A percentile compares a stretch with the other conserved stretches of the same genome.
Evolutionary conservation across 2,113 vertebrate genomes (phyloP).

Genomic region (Pantherophis guttatus): DNA sequence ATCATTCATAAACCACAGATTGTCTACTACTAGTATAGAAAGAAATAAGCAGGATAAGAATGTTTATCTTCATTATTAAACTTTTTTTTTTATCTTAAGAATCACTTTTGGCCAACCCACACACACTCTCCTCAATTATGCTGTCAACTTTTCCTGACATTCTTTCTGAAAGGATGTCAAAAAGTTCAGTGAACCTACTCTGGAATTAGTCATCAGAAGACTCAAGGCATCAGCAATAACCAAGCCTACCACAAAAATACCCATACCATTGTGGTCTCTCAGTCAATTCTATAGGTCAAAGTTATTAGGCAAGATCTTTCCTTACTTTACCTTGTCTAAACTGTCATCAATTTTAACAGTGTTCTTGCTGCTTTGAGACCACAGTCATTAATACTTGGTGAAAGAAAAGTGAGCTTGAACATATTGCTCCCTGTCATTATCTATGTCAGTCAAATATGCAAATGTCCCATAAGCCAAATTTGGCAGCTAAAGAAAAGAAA

Average conservation of each 20-base stretch:
- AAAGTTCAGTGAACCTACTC: conserved; percentile 1
- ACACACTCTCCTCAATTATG: neutral
- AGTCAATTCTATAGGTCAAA: conserved; percentile 24
- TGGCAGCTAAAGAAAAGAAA: neutral
- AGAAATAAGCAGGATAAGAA: neutral
- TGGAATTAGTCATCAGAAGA: conserved; percentile 6
- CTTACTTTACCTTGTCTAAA: conserved; percentile 26
- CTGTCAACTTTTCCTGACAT: neutral
- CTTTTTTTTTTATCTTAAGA: neutral
- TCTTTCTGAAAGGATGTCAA: conserved; percentile 16
- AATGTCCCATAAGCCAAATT: conserved; percentile 4
- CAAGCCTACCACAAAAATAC: conserved; percentile 2
- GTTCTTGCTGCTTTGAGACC: neutral
- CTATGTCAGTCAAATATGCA: conserved; percentile 25
- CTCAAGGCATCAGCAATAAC: neutral
- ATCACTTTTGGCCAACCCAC: neutral
- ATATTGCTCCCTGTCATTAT: conserved; percentile 18
- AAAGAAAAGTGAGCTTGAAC: conserved; percentile 18
- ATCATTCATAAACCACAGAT: neutral
- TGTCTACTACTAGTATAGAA: neutral
- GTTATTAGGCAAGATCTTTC: conserved; percentile 18
- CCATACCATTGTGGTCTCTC: neutral
- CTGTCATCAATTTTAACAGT: conserved; percentile 23
- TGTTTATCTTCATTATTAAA: neutral
- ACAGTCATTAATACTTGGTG: conserved; percentile 4